Conservation (phyloP, 2,888 invertebrate genomes). For the Andrena marginata region DNA sequence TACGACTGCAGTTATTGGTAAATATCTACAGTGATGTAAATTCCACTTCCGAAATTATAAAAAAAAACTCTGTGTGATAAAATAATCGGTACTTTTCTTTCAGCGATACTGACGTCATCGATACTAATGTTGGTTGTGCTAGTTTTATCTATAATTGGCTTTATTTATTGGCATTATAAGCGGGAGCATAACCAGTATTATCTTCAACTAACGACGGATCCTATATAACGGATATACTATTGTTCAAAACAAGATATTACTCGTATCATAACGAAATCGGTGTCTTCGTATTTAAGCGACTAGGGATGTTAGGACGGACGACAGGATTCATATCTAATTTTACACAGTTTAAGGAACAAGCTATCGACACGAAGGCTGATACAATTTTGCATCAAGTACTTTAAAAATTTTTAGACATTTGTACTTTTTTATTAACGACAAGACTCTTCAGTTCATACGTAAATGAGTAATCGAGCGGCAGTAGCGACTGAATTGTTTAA, state of each 20-base stretch:
- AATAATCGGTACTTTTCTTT: slow-evolving; percentile 58
- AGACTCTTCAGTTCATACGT: slow-evolving; percentile 23
- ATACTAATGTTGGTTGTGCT: slow-evolving; percentile 78
- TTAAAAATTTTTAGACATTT: slow-evolving; percentile 18
- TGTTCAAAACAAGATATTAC: slow-evolving; percentile 4
- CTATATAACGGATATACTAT: slow-evolving; percentile 66
- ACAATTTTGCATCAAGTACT: slow-evolving; percentile 10
- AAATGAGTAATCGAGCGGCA: neutral
- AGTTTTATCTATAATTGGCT: slow-evolving; percentile 76
- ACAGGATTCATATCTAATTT: slow-evolving; percentile 19
- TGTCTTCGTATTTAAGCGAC: slow-evolving; percentile 39
- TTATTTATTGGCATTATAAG: slow-evolving; percentile 80
- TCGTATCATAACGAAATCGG: slow-evolving; percentile 10
- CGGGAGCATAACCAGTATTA: slow-evolving; percentile 81
- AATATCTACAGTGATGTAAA: slow-evolving; percentile 34
- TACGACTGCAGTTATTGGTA: slow-evolving; percentile 78
- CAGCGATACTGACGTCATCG: slow-evolving; percentile 79
- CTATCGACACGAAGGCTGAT: slow-evolving; percentile 12
- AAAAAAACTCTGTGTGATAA: neutral
- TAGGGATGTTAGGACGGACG: slow-evolving; percentile 18
- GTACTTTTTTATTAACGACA: slow-evolving; percentile 44
- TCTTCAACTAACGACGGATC: slow-evolving; percentile 79
- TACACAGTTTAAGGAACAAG: slow-evolving; percentile 3
- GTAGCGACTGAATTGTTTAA: neutral
- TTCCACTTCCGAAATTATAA: neutral